Evolutionary conservation across 2,888 invertebrate genomes (phyloP).

Genomic region (Phrixothrix hirtus): DNA sequence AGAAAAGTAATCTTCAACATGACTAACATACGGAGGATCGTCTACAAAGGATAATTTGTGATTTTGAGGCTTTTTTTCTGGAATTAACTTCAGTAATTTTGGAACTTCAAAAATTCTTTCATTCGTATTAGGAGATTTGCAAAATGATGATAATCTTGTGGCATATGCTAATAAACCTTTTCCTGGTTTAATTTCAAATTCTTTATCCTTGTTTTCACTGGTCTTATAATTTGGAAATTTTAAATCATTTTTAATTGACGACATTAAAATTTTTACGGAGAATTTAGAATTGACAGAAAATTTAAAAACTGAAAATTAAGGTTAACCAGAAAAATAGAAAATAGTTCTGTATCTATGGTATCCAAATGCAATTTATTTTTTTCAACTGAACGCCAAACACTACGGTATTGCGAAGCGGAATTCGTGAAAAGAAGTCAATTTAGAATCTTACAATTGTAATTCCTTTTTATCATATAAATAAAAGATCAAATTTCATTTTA

Average conservation of each 20-base stretch:
- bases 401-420: too few relatives aligned
- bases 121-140: neutral
- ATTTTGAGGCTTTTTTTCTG: slow-evolving; percentile 5
- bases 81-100: neutral
- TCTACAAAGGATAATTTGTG: slow-evolving; percentile 23
- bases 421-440: too few relatives aligned
- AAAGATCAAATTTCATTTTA: too few relatives aligned
- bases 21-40: slow-evolving; percentile 20
- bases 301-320: too few relatives aligned
- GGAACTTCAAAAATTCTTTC: slow-evolving; percentile 7
- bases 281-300: neutral
- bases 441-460: too few relatives aligned
- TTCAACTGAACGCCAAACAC: too few relatives aligned
- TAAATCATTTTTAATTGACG: neutral
- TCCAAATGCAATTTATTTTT: too few relatives aligned
- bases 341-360: too few relatives aligned
- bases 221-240: neutral
- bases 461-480: too few relatives aligned
- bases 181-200: slow-evolving; percentile 11
- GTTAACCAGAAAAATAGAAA: too few relatives aligned
- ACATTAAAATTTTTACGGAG: neutral
- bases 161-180: slow-evolving; percentile 18
- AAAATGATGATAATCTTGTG: slow-evolving; percentile 15
- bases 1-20: too few relatives aligned
- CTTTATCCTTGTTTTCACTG: neutral